Percentiles rank a stretch among this genome's conserved stretches.
These are phyloP conservation scores for Eupristina koningsbergeri DNA, from an alignment of 1,140 invertebrate genomes.

Conservation along the genomic window DNA sequence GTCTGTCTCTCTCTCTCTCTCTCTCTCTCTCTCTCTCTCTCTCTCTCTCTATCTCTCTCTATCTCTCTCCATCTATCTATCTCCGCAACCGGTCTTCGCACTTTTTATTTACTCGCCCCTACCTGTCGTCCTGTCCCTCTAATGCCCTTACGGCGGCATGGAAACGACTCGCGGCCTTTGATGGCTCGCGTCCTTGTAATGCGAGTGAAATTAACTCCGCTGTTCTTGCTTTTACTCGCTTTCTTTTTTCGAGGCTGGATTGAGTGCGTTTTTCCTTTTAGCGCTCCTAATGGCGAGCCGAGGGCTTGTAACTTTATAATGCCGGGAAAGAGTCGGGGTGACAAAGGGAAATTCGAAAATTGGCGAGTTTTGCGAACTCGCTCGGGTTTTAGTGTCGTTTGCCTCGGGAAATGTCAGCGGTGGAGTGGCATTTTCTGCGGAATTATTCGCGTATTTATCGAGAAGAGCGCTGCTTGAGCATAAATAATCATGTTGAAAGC, in stretches of 20 bases:
- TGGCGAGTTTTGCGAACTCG: not conserved
- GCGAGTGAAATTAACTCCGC: not conserved
- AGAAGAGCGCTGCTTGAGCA: not conserved
- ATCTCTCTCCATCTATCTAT: too few relatives aligned
- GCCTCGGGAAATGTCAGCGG: not conserved
- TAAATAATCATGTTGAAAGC: not conserved
- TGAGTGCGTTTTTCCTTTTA: too few relatives aligned
- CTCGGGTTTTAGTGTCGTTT: not conserved
- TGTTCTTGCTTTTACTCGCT: not conserved
- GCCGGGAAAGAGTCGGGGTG: not conserved
- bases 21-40: not conserved
- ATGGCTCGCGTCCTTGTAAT: not conserved
- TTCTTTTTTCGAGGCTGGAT: too few relatives aligned
- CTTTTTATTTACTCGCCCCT: not conserved
- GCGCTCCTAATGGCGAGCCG: not conserved
- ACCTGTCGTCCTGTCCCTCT: not conserved
- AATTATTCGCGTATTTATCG: not conserved
- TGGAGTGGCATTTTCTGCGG: not conserved
- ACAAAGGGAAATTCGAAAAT: not conserved
- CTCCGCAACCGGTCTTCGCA: conserved; percentile 16
- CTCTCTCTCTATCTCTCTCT: too few relatives aligned
- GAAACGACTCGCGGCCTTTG: conserved; percentile 17
- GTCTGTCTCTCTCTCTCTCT: not conserved
- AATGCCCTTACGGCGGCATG: not conserved
- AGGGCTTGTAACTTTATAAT: not conserved